Evolutionary conservation across 2,797 vertebrate species (phyloP).

Genomic region (Mus spretus): DNA sequence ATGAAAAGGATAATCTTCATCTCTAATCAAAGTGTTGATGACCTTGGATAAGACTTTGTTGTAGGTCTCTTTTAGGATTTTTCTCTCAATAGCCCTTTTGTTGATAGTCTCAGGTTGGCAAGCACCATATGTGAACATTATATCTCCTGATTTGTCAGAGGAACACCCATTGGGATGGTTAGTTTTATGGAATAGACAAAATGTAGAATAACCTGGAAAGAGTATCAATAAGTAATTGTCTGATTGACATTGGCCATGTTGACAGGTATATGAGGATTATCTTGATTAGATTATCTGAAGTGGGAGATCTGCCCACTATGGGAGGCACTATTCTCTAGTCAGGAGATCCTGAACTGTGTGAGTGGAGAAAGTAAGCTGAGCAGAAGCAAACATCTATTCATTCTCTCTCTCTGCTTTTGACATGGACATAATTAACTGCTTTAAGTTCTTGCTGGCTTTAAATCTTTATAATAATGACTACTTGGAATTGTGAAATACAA

Average conservation of each 20-base stretch:
- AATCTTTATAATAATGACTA: not conserved
- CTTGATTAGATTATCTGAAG: not conserved
- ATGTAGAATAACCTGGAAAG: not conserved
- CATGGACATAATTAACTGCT: not conserved
- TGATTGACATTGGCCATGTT: not conserved
- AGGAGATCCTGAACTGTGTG: not conserved
- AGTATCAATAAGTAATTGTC: not conserved
- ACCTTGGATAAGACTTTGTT: not conserved
- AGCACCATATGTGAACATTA: not conserved
- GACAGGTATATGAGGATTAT: not conserved
- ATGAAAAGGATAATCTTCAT: conserved; percentile 7
- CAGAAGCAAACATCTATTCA: not conserved
- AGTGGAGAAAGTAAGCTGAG: not conserved
- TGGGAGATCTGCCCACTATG: not conserved
- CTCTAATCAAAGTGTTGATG: not conserved
- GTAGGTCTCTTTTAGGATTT: not conserved
- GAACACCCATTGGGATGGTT: not conserved
- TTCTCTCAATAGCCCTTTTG: not conserved
- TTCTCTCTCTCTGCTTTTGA: not conserved
- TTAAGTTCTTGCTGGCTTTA: not conserved
- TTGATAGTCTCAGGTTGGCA: not conserved
- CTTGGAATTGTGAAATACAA: not conserved
- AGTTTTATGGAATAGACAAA: not conserved
- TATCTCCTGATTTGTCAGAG: conserved; percentile 3
- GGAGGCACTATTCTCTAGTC: not conserved